A percentile compares a stretch with the other conserved stretches of the same genome.
phyloP scores from a whole-genome alignment of 2,888 invertebrate genomes.

The Drosophila helvetica region DNA sequence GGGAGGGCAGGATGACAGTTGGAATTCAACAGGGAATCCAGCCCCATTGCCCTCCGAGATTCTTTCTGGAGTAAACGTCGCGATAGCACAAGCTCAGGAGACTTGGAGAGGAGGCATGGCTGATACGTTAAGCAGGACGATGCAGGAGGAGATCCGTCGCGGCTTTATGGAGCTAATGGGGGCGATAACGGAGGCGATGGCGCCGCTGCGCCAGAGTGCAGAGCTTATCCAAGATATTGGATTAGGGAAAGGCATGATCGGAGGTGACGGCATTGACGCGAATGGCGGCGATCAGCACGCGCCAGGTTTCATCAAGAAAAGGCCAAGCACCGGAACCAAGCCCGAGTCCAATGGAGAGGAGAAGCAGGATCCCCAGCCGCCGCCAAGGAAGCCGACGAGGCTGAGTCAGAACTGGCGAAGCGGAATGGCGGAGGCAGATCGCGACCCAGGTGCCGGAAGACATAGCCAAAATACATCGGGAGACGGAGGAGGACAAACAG shows the following conservation, averaged over 20 bases:
- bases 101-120: not conserved
- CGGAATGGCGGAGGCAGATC: too few relatives aligned
- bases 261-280: too few relatives aligned
- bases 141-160: not conserved
- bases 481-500: not conserved
- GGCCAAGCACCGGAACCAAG: not conserved
- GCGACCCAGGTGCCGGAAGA: too few relatives aligned
- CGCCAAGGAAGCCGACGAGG: too few relatives aligned
- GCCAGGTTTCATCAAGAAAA: not conserved
- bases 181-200: not conserved
- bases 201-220: not conserved
- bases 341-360: not conserved
- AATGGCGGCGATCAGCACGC: not conserved
- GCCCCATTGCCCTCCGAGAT: not conserved
- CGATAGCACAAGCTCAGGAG: not conserved
- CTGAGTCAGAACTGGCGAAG: too few relatives aligned
- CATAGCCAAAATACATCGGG: not conserved
- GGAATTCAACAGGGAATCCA: not conserved
- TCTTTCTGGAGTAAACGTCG: not conserved
- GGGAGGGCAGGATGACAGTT: not conserved
- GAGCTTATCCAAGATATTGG: not conserved
- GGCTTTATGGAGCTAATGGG: not conserved
- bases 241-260: not conserved
- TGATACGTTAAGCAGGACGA: not conserved
- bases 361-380: too few relatives aligned